Percentiles rank a stretch among this genome's conserved stretches.
These are phyloP conservation scores for Hyles lineata DNA, from an alignment of 2,888 invertebrate genomes.

Conservation along the genomic window DNA sequence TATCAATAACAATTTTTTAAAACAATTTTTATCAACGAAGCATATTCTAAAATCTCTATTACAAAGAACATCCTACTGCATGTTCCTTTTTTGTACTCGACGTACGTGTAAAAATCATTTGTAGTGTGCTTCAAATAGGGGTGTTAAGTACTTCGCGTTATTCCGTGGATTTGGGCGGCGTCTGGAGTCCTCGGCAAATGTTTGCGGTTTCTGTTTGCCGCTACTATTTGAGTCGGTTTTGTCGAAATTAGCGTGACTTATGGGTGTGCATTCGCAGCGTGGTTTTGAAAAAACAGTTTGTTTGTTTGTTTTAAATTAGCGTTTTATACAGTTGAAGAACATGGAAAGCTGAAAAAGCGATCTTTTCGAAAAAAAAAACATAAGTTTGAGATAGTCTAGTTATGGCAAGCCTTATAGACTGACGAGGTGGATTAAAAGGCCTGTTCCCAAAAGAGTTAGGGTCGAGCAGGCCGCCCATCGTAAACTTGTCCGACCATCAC, in stretches of 20 bases:
- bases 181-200: constrained; percentile 26
- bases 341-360: too few relatives aligned
- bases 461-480: too few relatives aligned
- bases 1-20: too few relatives aligned
- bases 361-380: too few relatives aligned
- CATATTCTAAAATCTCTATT: background rate
- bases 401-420: too few relatives aligned
- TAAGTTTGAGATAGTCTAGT: too few relatives aligned
- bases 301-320: background rate
- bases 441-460: too few relatives aligned
- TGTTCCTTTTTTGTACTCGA: background rate
- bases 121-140: background rate
- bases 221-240: constrained; percentile 21
- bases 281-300: background rate
- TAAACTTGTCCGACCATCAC: too few relatives aligned
- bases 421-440: too few relatives aligned
- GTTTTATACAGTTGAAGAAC: too few relatives aligned
- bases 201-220: constrained; percentile 22
- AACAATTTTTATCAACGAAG: background rate
- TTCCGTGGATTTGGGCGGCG: background rate
- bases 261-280: background rate
- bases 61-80: background rate
- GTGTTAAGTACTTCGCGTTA: background rate
- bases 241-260: constrained; percentile 18
- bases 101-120: background rate